Percentiles rank a stretch among this genome's conserved stretches.
Conservation (phyloP, 1,140 invertebrate genomes). For the Pomacea maculata region DNA sequence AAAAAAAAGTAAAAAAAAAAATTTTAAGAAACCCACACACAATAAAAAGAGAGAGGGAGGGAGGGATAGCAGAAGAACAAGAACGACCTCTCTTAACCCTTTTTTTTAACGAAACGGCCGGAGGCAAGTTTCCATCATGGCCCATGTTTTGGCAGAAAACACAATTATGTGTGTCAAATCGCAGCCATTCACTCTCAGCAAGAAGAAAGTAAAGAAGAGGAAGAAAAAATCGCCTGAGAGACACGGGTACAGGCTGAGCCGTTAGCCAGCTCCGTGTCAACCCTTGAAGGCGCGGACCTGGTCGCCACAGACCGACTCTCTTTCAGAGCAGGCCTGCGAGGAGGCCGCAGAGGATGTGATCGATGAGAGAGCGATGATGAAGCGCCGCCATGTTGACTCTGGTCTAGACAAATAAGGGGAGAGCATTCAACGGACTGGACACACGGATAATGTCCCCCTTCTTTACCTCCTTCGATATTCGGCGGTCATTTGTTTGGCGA, state of each 20-base stretch:
- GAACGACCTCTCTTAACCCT: background rate
- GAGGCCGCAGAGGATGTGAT: slow-evolving; percentile 1
- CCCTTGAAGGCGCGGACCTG: background rate
- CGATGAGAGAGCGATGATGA: slow-evolving; percentile 5
- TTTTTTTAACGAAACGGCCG: background rate
- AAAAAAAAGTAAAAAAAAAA: too few species aligned
- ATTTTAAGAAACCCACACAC: too few species aligned
- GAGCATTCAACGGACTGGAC: slow-evolving; percentile 4
- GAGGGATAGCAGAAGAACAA: slow-evolving; percentile 2
- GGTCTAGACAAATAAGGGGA: slow-evolving; percentile 11
- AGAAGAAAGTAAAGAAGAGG: too few species aligned
- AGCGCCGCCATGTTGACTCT: slow-evolving; percentile 10
- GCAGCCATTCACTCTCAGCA: background rate
- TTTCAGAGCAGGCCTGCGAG: background rate
- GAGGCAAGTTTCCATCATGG: slow-evolving; percentile 1
- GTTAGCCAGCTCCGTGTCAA: too few species aligned
- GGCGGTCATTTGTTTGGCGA: too few species aligned
- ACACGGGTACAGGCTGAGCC: background rate
- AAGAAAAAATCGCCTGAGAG: background rate
- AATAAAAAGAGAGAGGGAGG: background rate
- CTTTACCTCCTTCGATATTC: too few species aligned
- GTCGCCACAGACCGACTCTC: background rate
- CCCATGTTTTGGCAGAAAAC: slow-evolving; percentile 14
- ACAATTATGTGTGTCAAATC: slow-evolving; percentile 17
- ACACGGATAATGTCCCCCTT: background rate